Evolutionary conservation across 1,140 invertebrate genomes (phyloP).

Genomic region (Drosophila novamexicana): DNA sequence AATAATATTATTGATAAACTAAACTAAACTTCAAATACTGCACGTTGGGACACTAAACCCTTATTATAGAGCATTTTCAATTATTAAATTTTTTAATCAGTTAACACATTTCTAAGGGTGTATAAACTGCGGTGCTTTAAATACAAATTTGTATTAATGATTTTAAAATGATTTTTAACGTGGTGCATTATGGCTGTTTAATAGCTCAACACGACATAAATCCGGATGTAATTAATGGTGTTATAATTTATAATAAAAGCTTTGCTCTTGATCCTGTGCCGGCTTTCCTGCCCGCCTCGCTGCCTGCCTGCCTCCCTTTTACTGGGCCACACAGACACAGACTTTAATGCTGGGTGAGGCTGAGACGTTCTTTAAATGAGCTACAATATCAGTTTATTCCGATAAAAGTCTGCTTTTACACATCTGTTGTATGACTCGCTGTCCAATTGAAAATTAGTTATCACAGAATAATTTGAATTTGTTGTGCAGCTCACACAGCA

Average conservation of each 20-base stretch:
- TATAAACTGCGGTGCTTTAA: neutral
- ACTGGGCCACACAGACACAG: slow-evolving; percentile 9
- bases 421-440: neutral
- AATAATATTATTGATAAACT: neutral
- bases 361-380: slow-evolving; percentile 13
- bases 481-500: slow-evolving; percentile 3
- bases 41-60: too few species aligned
- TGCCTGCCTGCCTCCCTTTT: neutral
- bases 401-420: neutral
- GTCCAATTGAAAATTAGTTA: neutral
- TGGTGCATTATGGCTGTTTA: slow-evolving; percentile 66
- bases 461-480: neutral
- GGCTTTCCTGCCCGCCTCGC: neutral
- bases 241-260: slow-evolving; percentile 73
- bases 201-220: slow-evolving; percentile 61
- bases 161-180: slow-evolving; percentile 79
- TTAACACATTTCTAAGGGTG: neutral
- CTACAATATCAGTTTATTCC: slow-evolving; percentile 1
- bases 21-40: too few species aligned
- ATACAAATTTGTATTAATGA: slow-evolving; percentile 53
- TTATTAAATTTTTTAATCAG: too few species aligned
- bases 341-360: neutral
- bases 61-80: too few species aligned
- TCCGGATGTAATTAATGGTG: slow-evolving; percentile 73
- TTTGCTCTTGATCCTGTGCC: neutral